Evolutionary conservation across 2,888 invertebrate genomes (phyloP).

Genomic region (Acleris cristana): DNA sequence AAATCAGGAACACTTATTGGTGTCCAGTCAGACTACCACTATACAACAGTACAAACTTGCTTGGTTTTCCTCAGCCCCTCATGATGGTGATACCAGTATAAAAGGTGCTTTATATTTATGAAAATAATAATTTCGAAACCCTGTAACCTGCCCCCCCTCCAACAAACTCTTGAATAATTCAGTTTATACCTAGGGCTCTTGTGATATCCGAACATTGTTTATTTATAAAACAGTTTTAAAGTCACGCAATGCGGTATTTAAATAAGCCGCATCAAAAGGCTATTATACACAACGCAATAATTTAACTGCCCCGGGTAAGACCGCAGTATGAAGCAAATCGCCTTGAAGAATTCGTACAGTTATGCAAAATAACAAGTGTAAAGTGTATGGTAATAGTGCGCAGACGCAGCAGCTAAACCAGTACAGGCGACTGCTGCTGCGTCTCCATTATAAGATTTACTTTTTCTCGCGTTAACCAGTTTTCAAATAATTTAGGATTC

Average conservation of each 20-base stretch:
- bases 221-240: constrained; percentile 13
- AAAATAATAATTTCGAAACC: too few relatives aligned
- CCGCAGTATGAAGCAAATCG: constrained; percentile 20
- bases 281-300: constrained; percentile 22
- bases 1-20: too few relatives aligned
- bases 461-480: neutral
- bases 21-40: too few relatives aligned
- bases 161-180: too few relatives aligned
- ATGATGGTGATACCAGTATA: too few relatives aligned
- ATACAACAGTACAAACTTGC: too few relatives aligned
- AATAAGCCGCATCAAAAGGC: constrained; percentile 28
- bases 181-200: too few relatives aligned
- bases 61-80: too few relatives aligned
- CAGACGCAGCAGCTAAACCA: constrained; percentile 1
- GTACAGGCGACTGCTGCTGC: neutral
- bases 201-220: neutral
- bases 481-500: neutral
- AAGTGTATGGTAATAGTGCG: constrained; percentile 1
- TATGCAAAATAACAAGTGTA: constrained; percentile 15
- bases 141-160: too few relatives aligned
- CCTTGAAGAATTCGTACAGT: constrained; percentile 19
- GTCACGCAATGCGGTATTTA: constrained; percentile 35
- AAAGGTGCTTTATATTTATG: too few relatives aligned
- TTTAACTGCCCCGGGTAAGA: constrained; percentile 27
- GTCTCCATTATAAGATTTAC: constrained; percentile 5